Conservation (phyloP, 2,113 vertebrate species). For the Heptranchias perlo region DNA sequence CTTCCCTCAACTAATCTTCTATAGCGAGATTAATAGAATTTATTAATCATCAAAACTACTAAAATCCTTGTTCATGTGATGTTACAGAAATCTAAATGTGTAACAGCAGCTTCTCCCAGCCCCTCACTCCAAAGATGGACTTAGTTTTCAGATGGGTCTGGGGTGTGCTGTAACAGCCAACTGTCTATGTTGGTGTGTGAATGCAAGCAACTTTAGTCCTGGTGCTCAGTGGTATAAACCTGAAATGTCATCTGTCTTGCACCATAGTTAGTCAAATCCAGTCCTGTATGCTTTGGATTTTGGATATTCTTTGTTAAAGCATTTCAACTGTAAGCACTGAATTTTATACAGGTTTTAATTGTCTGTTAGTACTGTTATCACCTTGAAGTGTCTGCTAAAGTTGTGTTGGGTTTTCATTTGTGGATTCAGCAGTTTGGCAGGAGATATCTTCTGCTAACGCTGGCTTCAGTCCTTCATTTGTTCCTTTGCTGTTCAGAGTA, state of each 20-base stretch:
- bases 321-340: neutral
- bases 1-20: neutral
- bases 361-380: neutral
- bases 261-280: neutral
- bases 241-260: neutral
- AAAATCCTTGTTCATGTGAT: neutral
- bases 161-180: neutral
- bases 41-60: neutral
- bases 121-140: neutral
- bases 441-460: neutral
- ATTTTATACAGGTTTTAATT: neutral
- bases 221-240: neutral
- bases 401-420: neutral
- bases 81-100: neutral
- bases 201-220: neutral
- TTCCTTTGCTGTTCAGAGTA: neutral
- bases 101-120: neutral
- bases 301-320: neutral
- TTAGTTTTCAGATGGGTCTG: neutral
- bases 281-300: neutral
- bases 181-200: neutral
- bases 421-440: neutral
- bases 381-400: neutral
- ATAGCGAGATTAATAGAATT: neutral
- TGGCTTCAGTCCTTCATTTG: neutral